These are phyloP conservation scores for Polymixis flavicincta DNA, from an alignment of 2,888 invertebrate species.

Conservation along the genomic window DNA sequence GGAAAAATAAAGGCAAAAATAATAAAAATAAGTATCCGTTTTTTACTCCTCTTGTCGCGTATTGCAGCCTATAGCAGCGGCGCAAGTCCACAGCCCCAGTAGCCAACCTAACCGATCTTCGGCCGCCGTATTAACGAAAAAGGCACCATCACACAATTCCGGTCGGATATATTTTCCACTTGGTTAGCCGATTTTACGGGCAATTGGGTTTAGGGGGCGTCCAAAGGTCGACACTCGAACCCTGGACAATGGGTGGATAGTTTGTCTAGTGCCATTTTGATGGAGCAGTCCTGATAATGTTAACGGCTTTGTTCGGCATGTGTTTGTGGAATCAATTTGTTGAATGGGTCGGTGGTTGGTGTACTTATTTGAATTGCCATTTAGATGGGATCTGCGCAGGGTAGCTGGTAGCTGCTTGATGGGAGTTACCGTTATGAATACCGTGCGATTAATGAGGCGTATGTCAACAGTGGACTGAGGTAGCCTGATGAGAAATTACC, in stretches of 20 bases:
- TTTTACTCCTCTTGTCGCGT: no score
- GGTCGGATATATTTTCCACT: slow-evolving; percentile 88
- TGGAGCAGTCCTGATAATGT: slow-evolving; percentile 83
- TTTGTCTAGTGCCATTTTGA: slow-evolving; percentile 85
- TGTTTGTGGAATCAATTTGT: slow-evolving; percentile 56
- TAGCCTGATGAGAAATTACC: background rate
- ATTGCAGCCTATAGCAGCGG: no score
- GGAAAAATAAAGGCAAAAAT: no score
- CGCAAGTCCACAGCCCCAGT: slow-evolving; percentile 21
- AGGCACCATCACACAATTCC: slow-evolving; percentile 76
- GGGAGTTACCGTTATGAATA: background rate
- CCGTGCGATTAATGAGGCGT: background rate
- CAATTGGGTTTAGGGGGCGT: slow-evolving; percentile 85
- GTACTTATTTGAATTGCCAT: slow-evolving; percentile 2
- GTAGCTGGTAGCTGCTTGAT: background rate
- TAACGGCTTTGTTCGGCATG: slow-evolving; percentile 73
- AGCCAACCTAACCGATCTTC: slow-evolving; percentile 59
- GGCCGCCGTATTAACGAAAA: slow-evolving; percentile 81
- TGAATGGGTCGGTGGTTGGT: slow-evolving; percentile 10
- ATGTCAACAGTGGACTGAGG: background rate
- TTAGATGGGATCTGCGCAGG: background rate
- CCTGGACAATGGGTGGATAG: slow-evolving; percentile 82
- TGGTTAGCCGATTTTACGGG: slow-evolving; percentile 90
- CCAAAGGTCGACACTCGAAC: slow-evolving; percentile 80
- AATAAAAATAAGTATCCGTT: background rate